A percentile compares a stretch with the other conserved stretches of the same genome.
phyloP scores from a whole-genome alignment of 2,888 invertebrate species.

The Parelbella ahira region DNA sequence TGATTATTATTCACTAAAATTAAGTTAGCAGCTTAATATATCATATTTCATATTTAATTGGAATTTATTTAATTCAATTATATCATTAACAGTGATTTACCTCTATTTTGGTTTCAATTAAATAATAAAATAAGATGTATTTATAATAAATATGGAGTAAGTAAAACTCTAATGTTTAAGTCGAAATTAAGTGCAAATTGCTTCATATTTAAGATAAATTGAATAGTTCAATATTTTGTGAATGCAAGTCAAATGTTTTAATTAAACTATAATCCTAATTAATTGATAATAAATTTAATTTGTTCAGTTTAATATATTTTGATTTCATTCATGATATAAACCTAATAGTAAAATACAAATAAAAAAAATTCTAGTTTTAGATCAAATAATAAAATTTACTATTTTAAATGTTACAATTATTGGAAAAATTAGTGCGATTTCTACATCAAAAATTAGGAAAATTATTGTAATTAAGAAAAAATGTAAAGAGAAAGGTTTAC shows the following conservation, averaged over 20 bases:
- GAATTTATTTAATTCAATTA: constrained; percentile 71
- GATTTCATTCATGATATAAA: constrained; percentile 62
- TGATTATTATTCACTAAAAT: constrained; percentile 73
- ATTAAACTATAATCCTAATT: constrained; percentile 64
- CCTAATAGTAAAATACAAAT: constrained; percentile 78
- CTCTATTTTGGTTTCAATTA: constrained; percentile 82
- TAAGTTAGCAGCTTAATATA: constrained; percentile 84
- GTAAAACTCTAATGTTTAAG: constrained; percentile 62
- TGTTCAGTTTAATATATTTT: constrained; percentile 65
- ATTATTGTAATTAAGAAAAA: constrained; percentile 85
- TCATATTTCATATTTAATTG: constrained; percentile 68
- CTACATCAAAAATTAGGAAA: constrained; percentile 87
- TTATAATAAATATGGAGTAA: constrained; percentile 70
- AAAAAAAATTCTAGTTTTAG: constrained; percentile 56
- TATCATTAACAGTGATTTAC: constrained; percentile 85
- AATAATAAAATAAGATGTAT: constrained; percentile 29
- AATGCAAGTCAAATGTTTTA: constrained; percentile 66
- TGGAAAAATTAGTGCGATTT: constrained; percentile 83
- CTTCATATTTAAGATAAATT: constrained; percentile 80
- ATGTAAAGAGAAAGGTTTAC: constrained; percentile 65
- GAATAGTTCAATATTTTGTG: constrained; percentile 52
- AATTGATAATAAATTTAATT: constrained; percentile 32
- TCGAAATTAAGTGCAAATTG: constrained; percentile 73
- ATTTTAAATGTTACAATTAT: constrained; percentile 65
- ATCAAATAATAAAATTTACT: constrained; percentile 49